These are phyloP conservation scores for Pteromalus puparum DNA, from an alignment of 1,140 invertebrate species.

Conservation along the genomic window DNA sequence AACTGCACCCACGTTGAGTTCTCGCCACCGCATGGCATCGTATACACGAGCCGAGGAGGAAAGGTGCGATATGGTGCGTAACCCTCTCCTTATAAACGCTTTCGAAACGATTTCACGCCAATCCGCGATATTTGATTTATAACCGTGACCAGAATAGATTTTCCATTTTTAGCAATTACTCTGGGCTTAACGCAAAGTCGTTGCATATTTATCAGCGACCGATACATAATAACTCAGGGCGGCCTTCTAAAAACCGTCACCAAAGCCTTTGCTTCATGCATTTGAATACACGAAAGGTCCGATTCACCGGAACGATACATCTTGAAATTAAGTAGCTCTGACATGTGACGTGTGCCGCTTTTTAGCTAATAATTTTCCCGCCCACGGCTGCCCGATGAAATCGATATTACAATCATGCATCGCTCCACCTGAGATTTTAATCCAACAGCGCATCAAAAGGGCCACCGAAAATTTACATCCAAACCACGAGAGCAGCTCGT, in stretches of 20 bases:
- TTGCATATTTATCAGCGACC: no score
- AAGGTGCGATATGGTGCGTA: neutral
- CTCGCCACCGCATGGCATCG: neutral
- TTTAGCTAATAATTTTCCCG: neutral
- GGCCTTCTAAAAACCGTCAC: neutral
- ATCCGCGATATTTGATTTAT: neutral
- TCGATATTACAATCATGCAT: constrained; percentile 4
- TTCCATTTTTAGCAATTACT: no score
- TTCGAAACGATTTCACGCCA: neutral
- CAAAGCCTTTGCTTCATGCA: neutral
- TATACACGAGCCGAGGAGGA: neutral
- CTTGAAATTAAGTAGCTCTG: neutral
- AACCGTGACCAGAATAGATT: no score
- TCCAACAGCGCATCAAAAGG: neutral
- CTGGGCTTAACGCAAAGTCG: no score
- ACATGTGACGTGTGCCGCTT: neutral
- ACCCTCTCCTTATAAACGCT: neutral
- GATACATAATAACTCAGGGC: no score
- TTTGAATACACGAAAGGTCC: neutral
- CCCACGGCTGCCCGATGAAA: neutral
- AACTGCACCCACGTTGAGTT: neutral
- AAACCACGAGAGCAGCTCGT: neutral
- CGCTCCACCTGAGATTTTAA: neutral
- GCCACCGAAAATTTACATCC: neutral
- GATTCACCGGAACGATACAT: neutral